Conservation (phyloP, 2,888 invertebrate species). For the Epirrhoe tristata region DNA sequence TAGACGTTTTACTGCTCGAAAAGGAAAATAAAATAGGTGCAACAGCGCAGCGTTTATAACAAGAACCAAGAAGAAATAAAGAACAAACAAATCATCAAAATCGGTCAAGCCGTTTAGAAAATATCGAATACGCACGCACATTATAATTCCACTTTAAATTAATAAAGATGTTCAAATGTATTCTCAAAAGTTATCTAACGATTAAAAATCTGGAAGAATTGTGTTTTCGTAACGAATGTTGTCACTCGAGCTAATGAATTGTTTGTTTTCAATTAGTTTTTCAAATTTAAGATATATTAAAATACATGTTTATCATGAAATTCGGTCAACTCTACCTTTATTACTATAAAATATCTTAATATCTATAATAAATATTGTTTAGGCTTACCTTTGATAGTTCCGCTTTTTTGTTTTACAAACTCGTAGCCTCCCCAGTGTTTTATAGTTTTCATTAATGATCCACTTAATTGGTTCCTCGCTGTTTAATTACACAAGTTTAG, state of each 20-base stretch:
- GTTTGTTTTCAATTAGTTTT: background rate
- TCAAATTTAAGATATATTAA: background rate
- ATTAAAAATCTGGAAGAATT: background rate
- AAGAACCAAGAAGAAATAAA: too few species aligned
- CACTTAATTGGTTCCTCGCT: background rate
- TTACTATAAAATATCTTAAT: background rate
- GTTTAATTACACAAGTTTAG: background rate
- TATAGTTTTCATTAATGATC: slow-evolving; percentile 8
- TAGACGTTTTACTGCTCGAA: too few species aligned
- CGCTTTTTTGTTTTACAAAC: slow-evolving; percentile 25
- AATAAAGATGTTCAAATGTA: too few species aligned
- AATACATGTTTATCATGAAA: background rate
- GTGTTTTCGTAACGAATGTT: too few species aligned
- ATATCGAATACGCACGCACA: too few species aligned
- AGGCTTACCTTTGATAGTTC: slow-evolving; percentile 19
- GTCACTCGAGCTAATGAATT: background rate
- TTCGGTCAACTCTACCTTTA: background rate
- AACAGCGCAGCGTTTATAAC: too few species aligned
- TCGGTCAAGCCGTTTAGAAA: too few species aligned
- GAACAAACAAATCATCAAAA: too few species aligned
- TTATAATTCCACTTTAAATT: too few species aligned
- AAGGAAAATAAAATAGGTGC: too few species aligned
- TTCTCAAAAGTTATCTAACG: background rate
- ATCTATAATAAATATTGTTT: background rate
- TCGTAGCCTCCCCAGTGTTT: slow-evolving; percentile 14